A percentile compares a stretch with the other conserved stretches of the same genome.
Conservation (phyloP, 2,888 invertebrate genomes). For the Tyria jacobaeae region DNA sequence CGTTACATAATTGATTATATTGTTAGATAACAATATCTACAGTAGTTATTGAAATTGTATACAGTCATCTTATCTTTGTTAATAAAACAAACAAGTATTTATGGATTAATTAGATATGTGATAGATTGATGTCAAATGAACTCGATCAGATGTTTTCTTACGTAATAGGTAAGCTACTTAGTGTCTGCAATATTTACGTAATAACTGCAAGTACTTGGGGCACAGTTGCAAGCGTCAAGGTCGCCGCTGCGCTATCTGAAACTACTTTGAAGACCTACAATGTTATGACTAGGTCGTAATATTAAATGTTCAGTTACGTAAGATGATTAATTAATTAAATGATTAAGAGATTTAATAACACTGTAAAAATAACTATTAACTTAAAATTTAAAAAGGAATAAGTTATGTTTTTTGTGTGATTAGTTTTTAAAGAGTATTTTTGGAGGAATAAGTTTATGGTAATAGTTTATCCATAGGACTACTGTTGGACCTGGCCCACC, state of each 20-base stretch:
- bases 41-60: slow-evolving; percentile 11
- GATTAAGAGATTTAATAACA: too few relatives aligned
- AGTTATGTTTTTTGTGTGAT: too few relatives aligned
- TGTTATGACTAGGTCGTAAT: not conserved
- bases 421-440: too few relatives aligned
- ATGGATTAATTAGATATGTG: not conserved
- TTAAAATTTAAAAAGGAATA: too few relatives aligned
- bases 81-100: slow-evolving; percentile 7
- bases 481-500: too few relatives aligned
- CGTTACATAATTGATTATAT: slow-evolving; percentile 18
- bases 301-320: not conserved
- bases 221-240: not conserved
- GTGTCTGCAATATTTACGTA: not conserved
- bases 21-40: slow-evolving; percentile 8
- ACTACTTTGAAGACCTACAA: slow-evolving; percentile 8
- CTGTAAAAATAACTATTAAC: too few relatives aligned
- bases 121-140: not conserved
- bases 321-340: too few relatives aligned
- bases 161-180: slow-evolving; percentile 2
- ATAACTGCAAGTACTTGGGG: not conserved
- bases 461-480: too few relatives aligned
- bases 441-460: too few relatives aligned
- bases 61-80: slow-evolving; percentile 4
- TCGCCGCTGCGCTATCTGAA: not conserved
- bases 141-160: slow-evolving; percentile 2